Percentiles rank a stretch among this genome's conserved stretches.
Conservation (phyloP, 2,888 invertebrate genomes). For the Acanthoscelides obtectus region DNA sequence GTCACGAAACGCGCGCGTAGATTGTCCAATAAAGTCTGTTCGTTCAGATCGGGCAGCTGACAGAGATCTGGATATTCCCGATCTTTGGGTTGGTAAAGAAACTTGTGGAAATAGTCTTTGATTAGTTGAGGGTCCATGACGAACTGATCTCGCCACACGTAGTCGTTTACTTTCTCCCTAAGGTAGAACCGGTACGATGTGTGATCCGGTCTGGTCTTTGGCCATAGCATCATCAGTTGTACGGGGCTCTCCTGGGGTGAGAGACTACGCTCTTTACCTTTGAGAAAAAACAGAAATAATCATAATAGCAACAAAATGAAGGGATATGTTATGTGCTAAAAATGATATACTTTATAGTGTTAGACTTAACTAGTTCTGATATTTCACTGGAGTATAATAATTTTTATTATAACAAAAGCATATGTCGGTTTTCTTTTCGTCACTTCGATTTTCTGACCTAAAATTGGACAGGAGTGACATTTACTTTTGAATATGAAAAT, state of each 20-base stretch:
- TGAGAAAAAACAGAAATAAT: not conserved
- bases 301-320: not conserved
- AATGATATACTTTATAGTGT: too few species aligned
- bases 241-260: conserved; percentile 78
- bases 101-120: conserved; percentile 86
- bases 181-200: conserved; percentile 75
- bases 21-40: conserved; percentile 88
- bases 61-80: conserved; percentile 94
- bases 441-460: too few species aligned
- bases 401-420: too few species aligned
- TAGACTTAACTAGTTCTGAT: too few species aligned
- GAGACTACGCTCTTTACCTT: conserved; percentile 74
- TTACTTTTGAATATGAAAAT: too few species aligned
- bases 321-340: too few species aligned
- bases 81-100: conserved; percentile 87
- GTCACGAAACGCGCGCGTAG: conserved; percentile 81
- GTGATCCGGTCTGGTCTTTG: conserved; percentile 55
- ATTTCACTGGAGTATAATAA: too few species aligned
- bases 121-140: conserved; percentile 88
- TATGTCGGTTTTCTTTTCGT: too few species aligned
- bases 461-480: too few species aligned
- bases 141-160: conserved; percentile 82
- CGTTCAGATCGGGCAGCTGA: conserved; percentile 91
- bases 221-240: conserved; percentile 80
- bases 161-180: conserved; percentile 79